phyloP scores from a whole-genome alignment of 2,113 vertebrate genomes.

The Oenanthe melanoleuca region DNA sequence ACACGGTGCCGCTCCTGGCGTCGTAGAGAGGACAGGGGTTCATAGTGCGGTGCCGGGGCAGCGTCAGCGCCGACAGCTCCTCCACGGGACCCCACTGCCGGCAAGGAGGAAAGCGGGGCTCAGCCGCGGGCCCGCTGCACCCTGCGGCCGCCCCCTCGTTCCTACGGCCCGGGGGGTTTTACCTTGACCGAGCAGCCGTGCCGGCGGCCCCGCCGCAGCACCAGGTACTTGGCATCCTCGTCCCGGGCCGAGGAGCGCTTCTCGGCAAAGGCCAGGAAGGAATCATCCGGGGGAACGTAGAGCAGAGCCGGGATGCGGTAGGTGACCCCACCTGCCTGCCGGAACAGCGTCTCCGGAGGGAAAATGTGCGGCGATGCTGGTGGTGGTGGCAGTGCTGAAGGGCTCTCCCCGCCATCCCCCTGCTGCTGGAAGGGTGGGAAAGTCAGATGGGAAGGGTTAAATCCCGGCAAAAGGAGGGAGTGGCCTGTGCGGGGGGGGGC shows the following conservation, averaged over 20 bases:
- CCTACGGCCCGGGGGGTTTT: neutral
- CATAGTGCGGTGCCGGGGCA: slow-evolving; percentile 77
- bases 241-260: slow-evolving; percentile 80
- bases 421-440: neutral
- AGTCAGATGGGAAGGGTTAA: neutral
- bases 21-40: slow-evolving; percentile 79
- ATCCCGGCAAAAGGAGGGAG: neutral
- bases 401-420: neutral
- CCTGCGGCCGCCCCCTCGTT: rapidly evolving
- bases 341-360: slow-evolving; percentile 75
- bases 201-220: slow-evolving; percentile 83
- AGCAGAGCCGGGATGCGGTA: slow-evolving; percentile 91
- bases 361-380: neutral
- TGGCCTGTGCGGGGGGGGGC: neutral
- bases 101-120: neutral
- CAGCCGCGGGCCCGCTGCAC: rapidly evolving
- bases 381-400: rapidly evolving
- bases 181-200: slow-evolving; percentile 80
- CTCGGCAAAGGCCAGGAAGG: slow-evolving; percentile 91
- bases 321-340: slow-evolving; percentile 74
- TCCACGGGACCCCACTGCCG: slow-evolving; percentile 64
- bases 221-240: slow-evolving; percentile 82
- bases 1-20: slow-evolving; percentile 56
- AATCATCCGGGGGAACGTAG: slow-evolving; percentile 73
- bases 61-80: slow-evolving; percentile 5